Evolutionary conservation across 2,888 invertebrate species (phyloP), one percentile per base, ranked within the genome.

Genomic region (Anthrax anthrax): DNA sequence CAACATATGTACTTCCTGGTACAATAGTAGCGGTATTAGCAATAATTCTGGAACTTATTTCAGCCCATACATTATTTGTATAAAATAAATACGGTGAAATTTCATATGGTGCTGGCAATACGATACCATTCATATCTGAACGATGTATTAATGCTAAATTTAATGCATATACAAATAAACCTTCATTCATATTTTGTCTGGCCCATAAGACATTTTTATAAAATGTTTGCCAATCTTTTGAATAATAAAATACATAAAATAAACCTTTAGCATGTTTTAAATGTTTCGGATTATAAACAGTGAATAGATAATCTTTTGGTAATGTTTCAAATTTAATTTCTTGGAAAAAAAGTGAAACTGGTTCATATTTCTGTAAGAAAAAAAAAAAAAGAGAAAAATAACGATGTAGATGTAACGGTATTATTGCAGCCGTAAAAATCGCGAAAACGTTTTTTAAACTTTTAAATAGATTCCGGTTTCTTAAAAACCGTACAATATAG

Each of bases 1-100:
- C 16, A 34, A 4, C 4, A 2, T 14, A 34, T 36, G n/a, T n/a
- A 14, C 5, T 16, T 12, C 9, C 12, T 9, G 8, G 9, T 12
- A 42, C 4, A 2, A 40, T 37, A 9, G 37, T 18, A 13, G 41
- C 37, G n/a, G 42, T 42, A 13, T n/a, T 42, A 6, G 34, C 39
- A n/a, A 41, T 18, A 19, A 34, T 70, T 47, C 80, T 74, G n/a
- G 74, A 71, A 47, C 76, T 69, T 44, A 72, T 63, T 69, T 70
- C 45, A 47, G 54, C 55, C 54, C 61, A 47, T 50, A 81, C 72
- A 58, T 81, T 77, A 47, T 74, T 70, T 58, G 78, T 79, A 62
- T 80, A 74, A 72, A 81, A 84, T 65, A 74, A 75, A 54, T 80
- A 75, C 1, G 86, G 86, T 62, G 78, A 74, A 51, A 84, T 70